Conservation (phyloP, 2,888 invertebrate species). For the Netelia virgata region DNA sequence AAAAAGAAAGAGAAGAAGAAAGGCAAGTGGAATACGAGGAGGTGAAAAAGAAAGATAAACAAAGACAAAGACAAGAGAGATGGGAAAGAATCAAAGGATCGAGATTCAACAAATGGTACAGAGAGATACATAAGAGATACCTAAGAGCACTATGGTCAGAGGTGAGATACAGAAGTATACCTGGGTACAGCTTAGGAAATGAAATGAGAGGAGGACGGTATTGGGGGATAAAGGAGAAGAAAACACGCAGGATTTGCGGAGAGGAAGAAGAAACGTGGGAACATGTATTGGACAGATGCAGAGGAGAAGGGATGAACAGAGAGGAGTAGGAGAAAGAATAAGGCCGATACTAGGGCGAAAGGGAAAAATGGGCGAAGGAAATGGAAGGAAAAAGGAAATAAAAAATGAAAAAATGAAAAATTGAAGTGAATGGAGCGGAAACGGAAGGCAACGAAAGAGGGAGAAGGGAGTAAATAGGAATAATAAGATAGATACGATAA, state of each 20-base stretch:
- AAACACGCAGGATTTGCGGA: slow-evolving; percentile 17
- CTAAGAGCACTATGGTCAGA: not conserved
- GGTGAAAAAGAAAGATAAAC: not conserved
- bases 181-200: slow-evolving; percentile 21
- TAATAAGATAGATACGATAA: no score
- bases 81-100: not conserved
- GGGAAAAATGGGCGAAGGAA: not conserved
- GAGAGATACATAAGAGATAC: not conserved
- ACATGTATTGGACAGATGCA: slow-evolving; percentile 35
- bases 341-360: not conserved
- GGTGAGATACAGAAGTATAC: not conserved
- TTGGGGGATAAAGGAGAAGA: slow-evolving; percentile 25
- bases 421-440: no score
- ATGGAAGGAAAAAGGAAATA: not conserved
- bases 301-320: not conserved
- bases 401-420: not conserved
- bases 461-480: no score
- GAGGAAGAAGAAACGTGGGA: slow-evolving; percentile 22
- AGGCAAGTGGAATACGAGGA: not conserved
- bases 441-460: no score
- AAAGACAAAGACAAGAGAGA: not conserved
- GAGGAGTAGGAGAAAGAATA: slow-evolving; percentile 14
- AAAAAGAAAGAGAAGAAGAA: not conserved
- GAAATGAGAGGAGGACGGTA: slow-evolving; percentile 36
- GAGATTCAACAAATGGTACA: slow-evolving; percentile 23